Evolutionary conservation across 2,113 vertebrate genomes (phyloP), one percentile per base, ranked within the genome.

Genomic region (Apteryx mantelli): DNA sequence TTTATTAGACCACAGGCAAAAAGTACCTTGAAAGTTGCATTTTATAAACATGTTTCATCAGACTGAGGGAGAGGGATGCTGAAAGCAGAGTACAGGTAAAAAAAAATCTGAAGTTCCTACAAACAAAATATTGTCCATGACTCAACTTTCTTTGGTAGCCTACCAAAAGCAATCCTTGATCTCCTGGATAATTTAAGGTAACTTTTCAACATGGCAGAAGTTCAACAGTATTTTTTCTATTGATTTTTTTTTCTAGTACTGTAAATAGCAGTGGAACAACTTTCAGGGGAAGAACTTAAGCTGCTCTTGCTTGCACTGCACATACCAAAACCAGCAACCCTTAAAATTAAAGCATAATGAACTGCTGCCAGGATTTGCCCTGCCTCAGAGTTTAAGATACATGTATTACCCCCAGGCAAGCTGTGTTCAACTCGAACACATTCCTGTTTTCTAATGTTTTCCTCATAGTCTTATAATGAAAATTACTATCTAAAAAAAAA

Each of bases 391-490:
- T 50, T 82, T 56, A 69, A 82, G 58, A 25, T 44, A 56, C 50
- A 69, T 6, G 5, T 80, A 13, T 71, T 70, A 81, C 30, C 56
- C 32, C 9, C 56, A 60, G 50, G 71, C 36, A 93, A 81, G 16
- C 55, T 55, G 24, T 11, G 30, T 19, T 83, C 75, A 86, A 78
- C 50, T 28, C n/a, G 65, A 16, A 50, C 4, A 22, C 48, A 91
- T 93, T 40, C 61, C 65, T 68, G 50, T 77, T 82, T 40, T 83
- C 71, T 40, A 74, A 36, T 30, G 88, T 77, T 88, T 91, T 28
- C 14, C 28, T 26, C 63, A 55, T 50, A 85, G 82, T 91, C 88
- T 93, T 86, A 56, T 40, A 95, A 66, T 76, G 65, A 95, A 89
- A 77, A 42, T 15, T 80, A 73, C 68, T 90, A 91, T 70, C 68